A percentile compares a stretch with the other conserved stretches of the same genome.
Evolutionary conservation across 2,113 vertebrate species (phyloP).

Genomic region (Xenopus borealis): DNA sequence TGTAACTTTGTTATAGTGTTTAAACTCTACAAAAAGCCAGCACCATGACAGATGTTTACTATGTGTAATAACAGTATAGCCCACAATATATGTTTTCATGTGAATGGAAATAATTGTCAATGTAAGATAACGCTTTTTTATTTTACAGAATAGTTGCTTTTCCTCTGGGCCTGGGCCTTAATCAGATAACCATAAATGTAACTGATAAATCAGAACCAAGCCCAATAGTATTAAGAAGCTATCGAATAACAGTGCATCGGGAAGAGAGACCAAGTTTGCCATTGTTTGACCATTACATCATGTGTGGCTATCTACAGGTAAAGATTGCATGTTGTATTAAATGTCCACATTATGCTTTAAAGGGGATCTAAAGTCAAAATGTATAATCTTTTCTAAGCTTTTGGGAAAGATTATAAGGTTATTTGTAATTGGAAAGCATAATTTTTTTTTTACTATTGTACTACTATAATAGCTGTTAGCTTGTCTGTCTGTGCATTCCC

Average conservation of each 20-base stretch:
- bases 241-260: constrained; percentile 80
- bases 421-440: too few species aligned
- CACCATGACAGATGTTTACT: too few species aligned
- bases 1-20: too few species aligned
- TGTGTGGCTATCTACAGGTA: constrained; percentile 90
- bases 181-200: constrained; percentile 76
- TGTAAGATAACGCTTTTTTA: background rate
- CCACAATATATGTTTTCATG: background rate
- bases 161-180: constrained; percentile 83
- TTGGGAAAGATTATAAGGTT: too few species aligned
- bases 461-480: too few species aligned
- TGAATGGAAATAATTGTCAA: background rate
- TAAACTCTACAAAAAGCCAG: too few species aligned
- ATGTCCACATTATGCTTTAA: too few species aligned
- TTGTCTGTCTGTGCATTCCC: too few species aligned
- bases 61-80: too few species aligned
- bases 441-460: too few species aligned
- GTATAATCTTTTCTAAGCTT: too few species aligned
- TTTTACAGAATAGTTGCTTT: constrained; percentile 74
- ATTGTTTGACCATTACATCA: constrained; percentile 82
- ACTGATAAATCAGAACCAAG: constrained; percentile 59
- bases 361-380: too few species aligned
- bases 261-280: constrained; percentile 89
- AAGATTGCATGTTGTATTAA: background rate
- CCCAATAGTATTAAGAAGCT: constrained; percentile 70